phyloP scores from a whole-genome alignment of 2,888 invertebrate genomes.

The Thereva unica region DNA sequence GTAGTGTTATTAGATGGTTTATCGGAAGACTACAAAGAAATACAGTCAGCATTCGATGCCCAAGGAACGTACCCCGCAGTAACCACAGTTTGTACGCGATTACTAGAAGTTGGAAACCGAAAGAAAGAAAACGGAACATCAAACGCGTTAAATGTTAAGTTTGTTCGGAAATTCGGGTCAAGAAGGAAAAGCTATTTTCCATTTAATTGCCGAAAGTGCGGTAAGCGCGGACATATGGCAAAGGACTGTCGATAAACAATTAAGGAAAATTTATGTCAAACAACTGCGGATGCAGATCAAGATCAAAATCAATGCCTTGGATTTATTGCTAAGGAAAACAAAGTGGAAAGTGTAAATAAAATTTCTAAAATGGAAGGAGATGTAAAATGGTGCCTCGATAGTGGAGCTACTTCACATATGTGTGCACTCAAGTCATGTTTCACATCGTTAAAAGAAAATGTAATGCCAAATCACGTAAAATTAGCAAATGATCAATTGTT shows the following conservation, averaged over 20 bases:
- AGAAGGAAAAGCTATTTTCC: conserved; percentile 18
- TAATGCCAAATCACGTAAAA: not conserved
- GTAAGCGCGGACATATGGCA: conserved; percentile 27
- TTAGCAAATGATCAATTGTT: not conserved
- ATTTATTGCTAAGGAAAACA: too few relatives aligned
- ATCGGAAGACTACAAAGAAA: conserved; percentile 29
- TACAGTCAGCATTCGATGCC: conserved; percentile 28
- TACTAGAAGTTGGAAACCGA: conserved; percentile 32
- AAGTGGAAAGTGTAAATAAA: too few relatives aligned
- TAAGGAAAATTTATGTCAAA: conserved; percentile 11
- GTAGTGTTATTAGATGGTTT: conserved; percentile 33
- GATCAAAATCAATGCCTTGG: too few relatives aligned
- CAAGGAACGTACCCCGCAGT: conserved; percentile 27
- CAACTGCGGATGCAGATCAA: not conserved
- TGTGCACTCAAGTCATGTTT: not conserved
- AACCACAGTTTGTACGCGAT: conserved; percentile 17
- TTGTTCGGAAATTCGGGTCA: not conserved
- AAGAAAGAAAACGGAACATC: conserved; percentile 12
- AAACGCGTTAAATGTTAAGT: conserved; percentile 19
- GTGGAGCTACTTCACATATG: conserved; percentile 9
- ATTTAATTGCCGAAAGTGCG: conserved; percentile 31
- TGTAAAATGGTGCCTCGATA: conserved; percentile 6
- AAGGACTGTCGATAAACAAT: conserved; percentile 27
- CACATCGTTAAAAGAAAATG: not conserved
- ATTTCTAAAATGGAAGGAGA: too few relatives aligned